phyloP scores from a whole-genome alignment of 2,113 vertebrate genomes.

The Australoheros scitulus region DNA sequence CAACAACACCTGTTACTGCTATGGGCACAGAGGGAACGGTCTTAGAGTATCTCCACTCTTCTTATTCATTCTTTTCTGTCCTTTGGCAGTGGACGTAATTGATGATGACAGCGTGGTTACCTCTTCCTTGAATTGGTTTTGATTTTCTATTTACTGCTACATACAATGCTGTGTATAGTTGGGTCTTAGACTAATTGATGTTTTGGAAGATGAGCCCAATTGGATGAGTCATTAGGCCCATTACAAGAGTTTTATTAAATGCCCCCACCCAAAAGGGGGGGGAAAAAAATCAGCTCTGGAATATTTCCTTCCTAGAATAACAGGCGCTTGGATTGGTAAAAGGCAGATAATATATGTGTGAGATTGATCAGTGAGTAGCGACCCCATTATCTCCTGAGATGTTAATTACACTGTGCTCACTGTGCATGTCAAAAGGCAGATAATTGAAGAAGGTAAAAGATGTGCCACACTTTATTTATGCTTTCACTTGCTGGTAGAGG shows the following conservation, averaged over 20 bases:
- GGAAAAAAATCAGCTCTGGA: slow-evolving; percentile 28
- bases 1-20: background rate
- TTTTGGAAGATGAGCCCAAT: slow-evolving; percentile 67
- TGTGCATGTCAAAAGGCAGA: slow-evolving; percentile 83
- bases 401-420: slow-evolving; percentile 84
- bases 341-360: slow-evolving; percentile 81
- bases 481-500: slow-evolving; percentile 69
- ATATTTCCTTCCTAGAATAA: slow-evolving; percentile 64
- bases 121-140: background rate
- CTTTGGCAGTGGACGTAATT: background rate
- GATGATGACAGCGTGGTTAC: slow-evolving; percentile 10
- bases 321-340: slow-evolving; percentile 72
- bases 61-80: background rate
- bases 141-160: slow-evolving; percentile 47
- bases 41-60: background rate
- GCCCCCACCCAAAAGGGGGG: slow-evolving; percentile 31
- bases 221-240: slow-evolving; percentile 68
- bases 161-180: slow-evolving; percentile 26
- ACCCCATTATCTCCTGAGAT: slow-evolving; percentile 86
- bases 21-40: background rate
- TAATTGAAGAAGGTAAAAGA: slow-evolving; percentile 86
- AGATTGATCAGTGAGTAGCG: slow-evolving; percentile 84
- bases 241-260: slow-evolving; percentile 69
- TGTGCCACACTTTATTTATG: slow-evolving; percentile 83
- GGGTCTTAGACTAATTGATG: slow-evolving; percentile 56